Base-by-base conservation (phyloP, 2,113 vertebrate genomes). In the Archilochus colubris region DNA sequence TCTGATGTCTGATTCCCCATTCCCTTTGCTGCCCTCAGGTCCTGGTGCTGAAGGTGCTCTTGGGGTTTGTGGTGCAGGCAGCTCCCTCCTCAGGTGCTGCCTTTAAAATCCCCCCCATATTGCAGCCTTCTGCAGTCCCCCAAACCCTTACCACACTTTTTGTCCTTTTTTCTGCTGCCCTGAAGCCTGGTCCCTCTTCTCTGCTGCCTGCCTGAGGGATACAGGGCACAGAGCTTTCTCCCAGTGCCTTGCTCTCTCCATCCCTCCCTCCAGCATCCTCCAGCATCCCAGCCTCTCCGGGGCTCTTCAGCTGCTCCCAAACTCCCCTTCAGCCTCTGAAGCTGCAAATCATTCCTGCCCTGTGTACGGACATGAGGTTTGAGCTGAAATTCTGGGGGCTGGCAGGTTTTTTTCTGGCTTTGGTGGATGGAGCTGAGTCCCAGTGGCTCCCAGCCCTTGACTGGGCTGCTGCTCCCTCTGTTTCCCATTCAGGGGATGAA, bases 1-100 rank as follows among this genome's bases (percentile, higher is more conserved):
- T 40, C 61, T 48, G 46, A 68, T 31, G 59, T 36, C 80, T 16
- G 21, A 57, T 77, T 46, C 69, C 36, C 43, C 40, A 80, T 88
- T 54, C 85, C 27, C 91, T 88, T 85, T 95, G 86, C 44, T 6
- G 22, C 66, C n/a, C n/a, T n/a, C n/a, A n/a, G n/a, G n/a, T n/a
- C n/a, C n/a, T n/a, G n/a, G n/a, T n/a, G n/a, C n/a, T 27, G 87
- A 19, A 48, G 2, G 20, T 23, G 15, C 2, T 5, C 64, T 5
- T 3, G 9, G 54, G 4, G n/a, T 74, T 31, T 50, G 85, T 82
- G 86, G 75, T 9, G 72, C 73, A 11, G 53, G 61, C 72, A 19
- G 51, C 72, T 77, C 73, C 23, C 84, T 74, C 91, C 80, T 68
- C 79, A 88, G 31, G 28, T 2, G 20, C 44, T 40, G 54, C 90